phyloP scores from a whole-genome alignment of 2,797 vertebrate genomes.

The Acrossocheilus fasciatus region DNA sequence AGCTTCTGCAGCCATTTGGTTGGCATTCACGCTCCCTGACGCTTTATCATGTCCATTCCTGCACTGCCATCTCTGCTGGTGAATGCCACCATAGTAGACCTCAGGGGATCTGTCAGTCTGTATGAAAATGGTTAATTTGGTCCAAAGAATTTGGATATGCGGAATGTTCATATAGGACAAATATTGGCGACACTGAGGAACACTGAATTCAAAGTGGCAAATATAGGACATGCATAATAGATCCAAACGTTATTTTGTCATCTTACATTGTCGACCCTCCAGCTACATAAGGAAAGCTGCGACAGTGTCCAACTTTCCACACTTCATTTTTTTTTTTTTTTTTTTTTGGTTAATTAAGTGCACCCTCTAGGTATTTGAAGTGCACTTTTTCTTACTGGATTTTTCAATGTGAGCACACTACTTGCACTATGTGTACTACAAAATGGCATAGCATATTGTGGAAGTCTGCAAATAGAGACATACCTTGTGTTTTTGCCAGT shows the following conservation, averaged over 20 bases:
- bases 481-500: background rate
- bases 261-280: background rate
- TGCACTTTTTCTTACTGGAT: background rate
- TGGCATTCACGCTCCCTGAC: slow-evolving; percentile 33
- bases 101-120: slow-evolving; percentile 8
- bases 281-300: background rate
- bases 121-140: background rate
- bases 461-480: background rate
- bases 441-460: too few relatives aligned
- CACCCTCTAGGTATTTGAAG: background rate
- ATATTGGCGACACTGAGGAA: background rate
- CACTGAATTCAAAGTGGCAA: background rate
- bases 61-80: slow-evolving; percentile 11
- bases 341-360: too few relatives aligned
- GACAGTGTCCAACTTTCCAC: background rate
- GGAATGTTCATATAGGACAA: background rate
- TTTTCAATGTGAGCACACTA: background rate
- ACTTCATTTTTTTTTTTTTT: too few relatives aligned
- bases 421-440: background rate
- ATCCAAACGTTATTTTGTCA: background rate
- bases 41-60: slow-evolving; percentile 41
- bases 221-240: background rate
- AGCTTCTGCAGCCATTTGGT: slow-evolving; percentile 43
- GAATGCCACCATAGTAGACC: slow-evolving; percentile 2
- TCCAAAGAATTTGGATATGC: background rate